phyloP scores from a whole-genome alignment of 2,888 invertebrate species.

The Agelastica alni region DNA sequence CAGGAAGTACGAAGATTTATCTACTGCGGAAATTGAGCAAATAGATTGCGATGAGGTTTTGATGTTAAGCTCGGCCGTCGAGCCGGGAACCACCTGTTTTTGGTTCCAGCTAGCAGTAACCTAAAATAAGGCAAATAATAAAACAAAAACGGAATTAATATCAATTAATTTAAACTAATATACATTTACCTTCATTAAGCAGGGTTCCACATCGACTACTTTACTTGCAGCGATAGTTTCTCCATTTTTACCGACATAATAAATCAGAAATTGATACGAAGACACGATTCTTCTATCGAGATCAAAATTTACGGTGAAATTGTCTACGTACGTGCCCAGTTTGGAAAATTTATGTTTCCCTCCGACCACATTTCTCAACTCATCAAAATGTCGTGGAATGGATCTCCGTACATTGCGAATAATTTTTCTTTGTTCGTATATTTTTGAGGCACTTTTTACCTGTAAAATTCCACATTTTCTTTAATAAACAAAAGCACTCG shows the following conservation, averaged over 20 bases:
- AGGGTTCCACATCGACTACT: constrained; percentile 60
- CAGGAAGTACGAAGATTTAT: constrained; percentile 61
- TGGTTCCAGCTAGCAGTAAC: constrained; percentile 57
- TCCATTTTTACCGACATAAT: constrained; percentile 60
- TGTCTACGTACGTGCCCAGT: constrained; percentile 43
- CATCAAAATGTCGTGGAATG: constrained; percentile 37
- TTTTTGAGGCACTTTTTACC: constrained; percentile 51
- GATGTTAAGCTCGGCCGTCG: constrained; percentile 57
- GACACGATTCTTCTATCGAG: constrained; percentile 58
- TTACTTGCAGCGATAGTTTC: constrained; percentile 63
- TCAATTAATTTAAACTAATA: too few relatives aligned
- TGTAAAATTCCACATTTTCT: too few relatives aligned
- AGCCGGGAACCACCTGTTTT: constrained; percentile 59
- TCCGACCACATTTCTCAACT: constrained; percentile 48
- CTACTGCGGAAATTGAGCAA: constrained; percentile 64
- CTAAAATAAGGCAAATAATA: too few relatives aligned
- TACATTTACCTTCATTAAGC: constrained; percentile 56
- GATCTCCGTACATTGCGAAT: constrained; percentile 43
- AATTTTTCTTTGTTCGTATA: constrained; percentile 47
- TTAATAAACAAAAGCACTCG: too few relatives aligned
- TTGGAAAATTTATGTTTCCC: constrained; percentile 44
- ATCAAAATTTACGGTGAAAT: constrained; percentile 57
- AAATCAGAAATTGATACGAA: constrained; percentile 60
- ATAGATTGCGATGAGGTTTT: constrained; percentile 61
- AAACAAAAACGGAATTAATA: too few relatives aligned